Percentiles rank a stretch among this genome's conserved stretches.
Evolutionary conservation across 1,140 invertebrate genomes (phyloP).

Genomic region (Anoplolepis gracilipes): DNA sequence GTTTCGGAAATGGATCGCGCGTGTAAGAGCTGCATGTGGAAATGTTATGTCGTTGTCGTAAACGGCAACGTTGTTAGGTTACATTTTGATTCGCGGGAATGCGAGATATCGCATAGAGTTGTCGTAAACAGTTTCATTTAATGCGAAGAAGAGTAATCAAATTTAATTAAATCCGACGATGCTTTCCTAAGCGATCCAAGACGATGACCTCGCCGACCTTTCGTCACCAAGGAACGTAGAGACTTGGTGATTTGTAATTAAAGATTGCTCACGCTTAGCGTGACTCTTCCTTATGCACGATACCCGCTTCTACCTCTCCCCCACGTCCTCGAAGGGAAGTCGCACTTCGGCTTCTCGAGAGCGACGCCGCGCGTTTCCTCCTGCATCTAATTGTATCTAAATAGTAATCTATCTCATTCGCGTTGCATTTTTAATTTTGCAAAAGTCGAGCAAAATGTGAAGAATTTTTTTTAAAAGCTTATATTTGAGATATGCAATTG

Average conservation of each 20-base stretch:
- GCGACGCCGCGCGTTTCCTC: conserved; percentile 39
- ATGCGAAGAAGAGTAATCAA: conserved; percentile 30
- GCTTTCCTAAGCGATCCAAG: conserved; percentile 49
- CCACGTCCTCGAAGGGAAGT: conserved; percentile 41
- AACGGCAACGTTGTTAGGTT: not conserved
- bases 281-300: conserved; percentile 76
- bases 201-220: conserved; percentile 31
- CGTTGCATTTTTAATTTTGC: not conserved
- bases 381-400: not conserved
- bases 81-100: not conserved
- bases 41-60: not conserved
- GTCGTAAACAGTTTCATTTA: conserved; percentile 52
- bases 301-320: conserved; percentile 69
- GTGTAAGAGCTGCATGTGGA: conserved; percentile 25
- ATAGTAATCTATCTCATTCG: not conserved
- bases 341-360: conserved; percentile 53
- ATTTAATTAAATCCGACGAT: conserved; percentile 15
- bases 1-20: conserved; percentile 66
- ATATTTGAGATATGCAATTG: not conserved
- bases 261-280: conserved; percentile 73
- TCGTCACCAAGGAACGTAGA: conserved; percentile 73
- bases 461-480: not conserved
- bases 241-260: conserved; percentile 68
- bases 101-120: too few relatives aligned
- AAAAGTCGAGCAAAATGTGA: not conserved